These are phyloP conservation scores for Prochilodus magdalenae DNA, from an alignment of 2,113 vertebrate genomes.

Conservation along the genomic window DNA sequence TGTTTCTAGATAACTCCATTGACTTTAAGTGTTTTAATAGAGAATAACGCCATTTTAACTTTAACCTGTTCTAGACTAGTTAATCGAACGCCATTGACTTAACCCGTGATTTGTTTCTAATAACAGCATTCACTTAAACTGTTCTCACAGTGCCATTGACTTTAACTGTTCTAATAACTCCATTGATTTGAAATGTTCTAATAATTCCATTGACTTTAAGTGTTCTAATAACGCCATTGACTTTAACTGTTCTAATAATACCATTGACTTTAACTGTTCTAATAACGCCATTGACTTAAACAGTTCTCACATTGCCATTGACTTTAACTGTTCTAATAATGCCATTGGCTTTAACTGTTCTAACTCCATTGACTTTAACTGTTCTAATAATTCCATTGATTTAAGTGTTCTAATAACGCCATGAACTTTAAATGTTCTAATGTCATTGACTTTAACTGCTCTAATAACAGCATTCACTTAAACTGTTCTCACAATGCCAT, in stretches of 20 bases:
- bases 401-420: neutral
- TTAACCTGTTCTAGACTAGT: too few relatives aligned
- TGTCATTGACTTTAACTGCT: neutral
- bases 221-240: neutral
- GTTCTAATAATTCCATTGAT: neutral
- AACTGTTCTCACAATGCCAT: neutral
- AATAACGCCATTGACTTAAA: too few relatives aligned
- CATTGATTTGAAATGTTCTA: neutral
- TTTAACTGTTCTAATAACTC: neutral
- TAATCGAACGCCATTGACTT: neutral
- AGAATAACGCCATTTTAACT: too few relatives aligned
- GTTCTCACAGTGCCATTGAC: neutral
- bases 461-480: neutral
- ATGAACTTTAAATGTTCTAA: neutral
- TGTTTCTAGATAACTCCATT: too few relatives aligned
- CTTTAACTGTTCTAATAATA: neutral
- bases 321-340: neutral
- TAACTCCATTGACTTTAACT: neutral
- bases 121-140: neutral
- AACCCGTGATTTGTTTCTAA: neutral
- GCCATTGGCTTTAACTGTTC: neutral
- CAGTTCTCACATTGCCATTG: neutral
- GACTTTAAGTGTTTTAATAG: too few relatives aligned
- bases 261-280: neutral
- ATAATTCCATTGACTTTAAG: too few relatives aligned